phyloP scores from a whole-genome alignment of 2,113 vertebrate genomes.

The Nycticebus coucang region DNA sequence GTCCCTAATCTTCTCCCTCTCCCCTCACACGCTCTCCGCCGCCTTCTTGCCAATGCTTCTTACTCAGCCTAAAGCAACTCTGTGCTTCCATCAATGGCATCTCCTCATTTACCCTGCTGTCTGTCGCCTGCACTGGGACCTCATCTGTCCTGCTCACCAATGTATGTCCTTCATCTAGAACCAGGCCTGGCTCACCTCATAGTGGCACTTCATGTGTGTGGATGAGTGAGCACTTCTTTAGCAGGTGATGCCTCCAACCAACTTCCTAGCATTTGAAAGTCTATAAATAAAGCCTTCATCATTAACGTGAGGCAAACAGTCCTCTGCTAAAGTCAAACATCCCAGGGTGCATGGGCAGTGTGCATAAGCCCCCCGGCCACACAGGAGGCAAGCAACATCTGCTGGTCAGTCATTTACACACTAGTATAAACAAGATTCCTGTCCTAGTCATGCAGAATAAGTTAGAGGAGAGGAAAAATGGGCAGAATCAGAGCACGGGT shows the following conservation, averaged over 20 bases:
- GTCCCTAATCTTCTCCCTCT: too few relatives aligned
- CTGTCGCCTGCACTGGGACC: neutral
- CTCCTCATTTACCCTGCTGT: too few relatives aligned
- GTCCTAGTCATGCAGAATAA: neutral
- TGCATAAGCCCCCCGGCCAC: neutral
- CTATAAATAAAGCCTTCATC: neutral
- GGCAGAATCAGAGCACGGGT: neutral
- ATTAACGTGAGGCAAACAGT: neutral
- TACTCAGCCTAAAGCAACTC: neutral
- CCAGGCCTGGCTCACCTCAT: neutral
- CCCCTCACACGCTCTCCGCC: neutral
- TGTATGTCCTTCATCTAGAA: neutral
- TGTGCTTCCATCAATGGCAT: neutral
- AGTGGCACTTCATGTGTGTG: too few relatives aligned
- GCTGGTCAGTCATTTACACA: neutral
- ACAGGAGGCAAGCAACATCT: neutral
- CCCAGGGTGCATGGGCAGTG: fast-evolving
- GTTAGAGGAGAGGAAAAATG: neutral
- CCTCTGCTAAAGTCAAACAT: neutral
- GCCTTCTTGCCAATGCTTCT: too few relatives aligned
- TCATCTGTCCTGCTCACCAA: too few relatives aligned
- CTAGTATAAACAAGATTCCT: neutral
- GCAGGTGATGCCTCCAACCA: neutral
- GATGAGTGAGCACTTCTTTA: neutral
- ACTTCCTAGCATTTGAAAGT: too few relatives aligned